Base-by-base conservation (phyloP, 1,140 invertebrate genomes). In the Aphis craccivora region DNA sequence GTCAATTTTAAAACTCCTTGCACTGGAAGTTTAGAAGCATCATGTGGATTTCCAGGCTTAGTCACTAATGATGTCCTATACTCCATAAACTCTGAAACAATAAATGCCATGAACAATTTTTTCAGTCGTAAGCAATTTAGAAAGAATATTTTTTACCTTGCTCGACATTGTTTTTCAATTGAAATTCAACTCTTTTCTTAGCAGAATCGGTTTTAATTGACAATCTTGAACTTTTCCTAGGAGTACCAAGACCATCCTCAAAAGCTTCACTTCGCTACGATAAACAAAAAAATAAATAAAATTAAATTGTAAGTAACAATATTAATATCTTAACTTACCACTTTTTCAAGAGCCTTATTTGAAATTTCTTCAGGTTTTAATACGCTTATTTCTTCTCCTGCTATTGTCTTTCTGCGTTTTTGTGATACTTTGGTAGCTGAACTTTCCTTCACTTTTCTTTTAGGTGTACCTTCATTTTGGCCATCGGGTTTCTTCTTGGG, bases 1-100 rank as follows among this genome's bases (percentile, higher is more conserved):
- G 86, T 92, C n/a, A 86, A 91, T 89, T 94, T 94, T 14, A 94
- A 87, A 23, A 94, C 91, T 51, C 93, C 60, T 23, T 84, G 84
- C 8, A 86, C 35, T 22, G 93, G 93, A 23, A 48, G 43, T 83
- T 94, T 94, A 25, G 83, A 81, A 8, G 90, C 90, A 89, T 93
- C 43, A 18, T 87, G 91, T 37, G 93, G 90, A 43, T 86, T 88
- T 88, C 76, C n/a, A 23, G 90, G 90, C 7, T 92, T 94, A n/a
- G 83, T 87, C 11, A 76, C 45, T n/a, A 94, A 67, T 4, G 53
- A 25, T 40, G 84, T 93, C 11, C 35, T 20, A 53, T 94, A 94
- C 84, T 91, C 89, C 20, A 37, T 37, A 40, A 94, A 40, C 25
- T 94, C 93, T 94, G 43, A n/a, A 94, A 94, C 8, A 91, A 53